phyloP scores from a whole-genome alignment of 2,113 vertebrate genomes.

The Bambusicola thoracicus region DNA sequence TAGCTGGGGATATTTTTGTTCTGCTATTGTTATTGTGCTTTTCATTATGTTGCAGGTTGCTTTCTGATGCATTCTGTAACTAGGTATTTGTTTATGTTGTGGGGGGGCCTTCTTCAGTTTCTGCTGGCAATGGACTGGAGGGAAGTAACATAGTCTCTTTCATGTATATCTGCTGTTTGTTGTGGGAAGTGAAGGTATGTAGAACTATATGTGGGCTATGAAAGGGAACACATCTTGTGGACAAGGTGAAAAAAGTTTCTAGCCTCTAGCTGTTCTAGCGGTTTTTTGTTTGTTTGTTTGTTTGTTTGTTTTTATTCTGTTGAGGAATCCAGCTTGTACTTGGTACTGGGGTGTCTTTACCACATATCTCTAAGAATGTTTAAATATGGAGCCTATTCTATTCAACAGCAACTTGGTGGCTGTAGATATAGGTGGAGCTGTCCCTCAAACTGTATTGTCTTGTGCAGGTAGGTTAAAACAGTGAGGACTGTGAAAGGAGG shows the following conservation, averaged over 20 bases:
- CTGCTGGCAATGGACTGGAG: background rate
- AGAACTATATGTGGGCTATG: too few relatives aligned
- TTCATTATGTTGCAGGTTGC: background rate
- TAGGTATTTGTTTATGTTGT: background rate
- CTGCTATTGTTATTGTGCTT: too few relatives aligned
- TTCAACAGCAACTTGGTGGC: too few relatives aligned
- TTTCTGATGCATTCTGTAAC: background rate
- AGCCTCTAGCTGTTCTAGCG: background rate
- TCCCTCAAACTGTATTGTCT: background rate
- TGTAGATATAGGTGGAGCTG: background rate
- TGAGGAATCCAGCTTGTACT: background rate
- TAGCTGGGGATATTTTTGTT: too few relatives aligned
- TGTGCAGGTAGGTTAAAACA: background rate
- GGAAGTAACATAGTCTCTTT: background rate
- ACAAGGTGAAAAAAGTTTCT: background rate
- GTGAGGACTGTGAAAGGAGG: background rate
- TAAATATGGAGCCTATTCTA: rapidly evolving
- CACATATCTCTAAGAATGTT: background rate
- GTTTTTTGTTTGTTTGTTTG: too few relatives aligned
- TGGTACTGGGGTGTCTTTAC: background rate
- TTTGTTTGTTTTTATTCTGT: rapidly evolving
- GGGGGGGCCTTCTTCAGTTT: background rate
- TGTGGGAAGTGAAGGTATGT: background rate
- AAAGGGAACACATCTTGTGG: background rate
- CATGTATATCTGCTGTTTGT: background rate